Evolutionary conservation across 2,113 vertebrate genomes (phyloP).

Genomic region (Plestiodon gilberti): DNA sequence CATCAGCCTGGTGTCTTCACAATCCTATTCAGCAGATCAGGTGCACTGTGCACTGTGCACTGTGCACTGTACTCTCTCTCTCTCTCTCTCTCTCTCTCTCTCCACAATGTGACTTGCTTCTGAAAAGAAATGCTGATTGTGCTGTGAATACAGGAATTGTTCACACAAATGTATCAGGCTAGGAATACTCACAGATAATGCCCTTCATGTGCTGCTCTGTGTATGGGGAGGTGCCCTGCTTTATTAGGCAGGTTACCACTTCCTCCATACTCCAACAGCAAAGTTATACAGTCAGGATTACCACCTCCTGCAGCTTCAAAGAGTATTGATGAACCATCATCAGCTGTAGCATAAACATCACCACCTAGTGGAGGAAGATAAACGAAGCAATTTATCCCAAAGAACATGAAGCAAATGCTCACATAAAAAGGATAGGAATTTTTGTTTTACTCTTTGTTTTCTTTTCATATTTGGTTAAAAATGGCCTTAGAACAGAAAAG

Average conservation of each 20-base stretch:
- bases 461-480: not conserved
- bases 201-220: constrained; percentile 84
- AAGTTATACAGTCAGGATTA: constrained; percentile 82
- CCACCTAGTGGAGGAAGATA: constrained; percentile 75
- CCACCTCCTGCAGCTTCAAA: constrained; percentile 85
- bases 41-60: too few relatives aligned
- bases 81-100: too few relatives aligned
- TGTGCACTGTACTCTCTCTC: too few relatives aligned
- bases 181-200: constrained; percentile 85
- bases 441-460: not conserved
- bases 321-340: constrained; percentile 82
- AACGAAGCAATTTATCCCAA: not conserved
- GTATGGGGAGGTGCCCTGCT: constrained; percentile 85
- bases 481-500: not conserved
- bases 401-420: not conserved
- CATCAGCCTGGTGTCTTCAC: too few relatives aligned
- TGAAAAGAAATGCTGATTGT: not conserved
- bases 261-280: constrained; percentile 87
- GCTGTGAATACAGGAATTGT: not conserved
- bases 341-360: constrained; percentile 82
- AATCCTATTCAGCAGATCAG: too few relatives aligned
- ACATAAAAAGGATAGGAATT: not conserved
- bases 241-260: constrained; percentile 81
- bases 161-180: not conserved
- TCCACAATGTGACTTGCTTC: too few relatives aligned